These are phyloP conservation scores for Ridgeia piscesae DNA, from an alignment of 1,140 invertebrate genomes.

Conservation along the genomic window DNA sequence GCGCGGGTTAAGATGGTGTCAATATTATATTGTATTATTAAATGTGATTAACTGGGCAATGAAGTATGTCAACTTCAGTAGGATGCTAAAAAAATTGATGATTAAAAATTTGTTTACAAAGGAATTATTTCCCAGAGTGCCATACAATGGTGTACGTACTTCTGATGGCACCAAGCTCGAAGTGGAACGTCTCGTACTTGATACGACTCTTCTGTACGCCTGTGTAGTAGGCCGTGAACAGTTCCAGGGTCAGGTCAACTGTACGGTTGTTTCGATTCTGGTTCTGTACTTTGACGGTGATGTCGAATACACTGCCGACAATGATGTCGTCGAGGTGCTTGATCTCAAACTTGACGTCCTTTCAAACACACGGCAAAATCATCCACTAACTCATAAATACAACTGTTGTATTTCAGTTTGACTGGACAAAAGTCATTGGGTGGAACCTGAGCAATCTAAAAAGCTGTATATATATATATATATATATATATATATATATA, in stretches of 20 bases:
- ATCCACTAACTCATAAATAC: neutral
- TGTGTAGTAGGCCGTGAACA: slow-evolving; percentile 75
- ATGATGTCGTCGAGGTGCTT: slow-evolving; percentile 69
- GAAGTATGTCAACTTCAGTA: too few species aligned
- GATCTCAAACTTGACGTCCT: slow-evolving; percentile 71
- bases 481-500: too few species aligned
- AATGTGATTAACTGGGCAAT: slow-evolving; percentile 8
- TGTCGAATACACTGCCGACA: slow-evolving; percentile 71
- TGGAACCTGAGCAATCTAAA: neutral
- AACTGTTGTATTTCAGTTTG: neutral
- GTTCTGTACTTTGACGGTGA: slow-evolving; percentile 69
- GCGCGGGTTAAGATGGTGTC: too few species aligned
- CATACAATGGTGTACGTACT: neutral
- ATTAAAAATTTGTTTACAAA: neutral
- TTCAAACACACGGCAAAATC: neutral
- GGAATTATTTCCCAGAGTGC: too few species aligned
- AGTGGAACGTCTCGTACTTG: slow-evolving; percentile 69
- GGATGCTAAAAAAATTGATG: too few species aligned
- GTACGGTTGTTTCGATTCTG: slow-evolving; percentile 66
- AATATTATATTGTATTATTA: too few species aligned
- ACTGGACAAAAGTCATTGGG: neutral
- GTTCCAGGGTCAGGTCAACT: slow-evolving; percentile 67
- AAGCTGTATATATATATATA: neutral
- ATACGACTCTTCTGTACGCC: slow-evolving; percentile 71
- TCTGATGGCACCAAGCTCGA: slow-evolving; percentile 55